phyloP scores from a whole-genome alignment of 2,797 vertebrate genomes.

The Urocyon cinereoargenteus region DNA sequence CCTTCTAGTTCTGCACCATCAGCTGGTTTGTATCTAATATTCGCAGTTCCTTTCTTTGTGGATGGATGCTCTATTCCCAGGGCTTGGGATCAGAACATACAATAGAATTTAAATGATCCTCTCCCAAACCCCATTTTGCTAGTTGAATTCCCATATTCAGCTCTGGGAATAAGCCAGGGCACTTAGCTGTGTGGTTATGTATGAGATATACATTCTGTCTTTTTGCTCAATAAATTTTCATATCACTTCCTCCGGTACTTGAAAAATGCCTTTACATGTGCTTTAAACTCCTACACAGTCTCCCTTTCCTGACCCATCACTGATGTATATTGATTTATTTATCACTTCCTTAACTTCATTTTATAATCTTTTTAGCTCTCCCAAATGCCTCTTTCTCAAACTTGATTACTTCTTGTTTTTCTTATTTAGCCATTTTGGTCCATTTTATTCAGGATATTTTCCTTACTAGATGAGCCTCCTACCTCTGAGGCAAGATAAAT shows the following conservation, averaged over 20 bases:
- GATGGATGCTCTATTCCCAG: conserved; percentile 60
- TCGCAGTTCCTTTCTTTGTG: conserved; percentile 68
- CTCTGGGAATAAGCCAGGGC: conserved; percentile 56
- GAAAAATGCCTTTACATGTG: conserved; percentile 54
- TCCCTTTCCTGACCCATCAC: conserved; percentile 38
- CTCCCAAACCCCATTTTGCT: conserved; percentile 65
- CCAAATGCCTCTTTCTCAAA: conserved; percentile 49
- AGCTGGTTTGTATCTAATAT: conserved; percentile 65
- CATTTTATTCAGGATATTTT: conserved; percentile 59
- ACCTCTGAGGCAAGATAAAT: not conserved
- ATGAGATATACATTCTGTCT: conserved; percentile 56
- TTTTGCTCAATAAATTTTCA: conserved; percentile 76
- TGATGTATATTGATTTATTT: conserved; percentile 55
- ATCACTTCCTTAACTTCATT: conserved; percentile 64
- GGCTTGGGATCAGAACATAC: conserved; percentile 23
- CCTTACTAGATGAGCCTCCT: not conserved
- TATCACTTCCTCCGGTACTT: conserved; percentile 67
- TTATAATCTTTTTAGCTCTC: conserved; percentile 68
- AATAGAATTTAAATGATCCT: conserved; percentile 78
- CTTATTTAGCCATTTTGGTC: conserved; percentile 63
- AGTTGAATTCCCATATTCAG: conserved; percentile 55
- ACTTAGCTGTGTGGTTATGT: conserved; percentile 65
- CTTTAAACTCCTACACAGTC: conserved; percentile 65
- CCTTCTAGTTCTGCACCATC: conserved; percentile 67
- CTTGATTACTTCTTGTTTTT: conserved; percentile 62